Conservation (phyloP, 1,140 invertebrate species). For the Drosophila burlai region DNA sequence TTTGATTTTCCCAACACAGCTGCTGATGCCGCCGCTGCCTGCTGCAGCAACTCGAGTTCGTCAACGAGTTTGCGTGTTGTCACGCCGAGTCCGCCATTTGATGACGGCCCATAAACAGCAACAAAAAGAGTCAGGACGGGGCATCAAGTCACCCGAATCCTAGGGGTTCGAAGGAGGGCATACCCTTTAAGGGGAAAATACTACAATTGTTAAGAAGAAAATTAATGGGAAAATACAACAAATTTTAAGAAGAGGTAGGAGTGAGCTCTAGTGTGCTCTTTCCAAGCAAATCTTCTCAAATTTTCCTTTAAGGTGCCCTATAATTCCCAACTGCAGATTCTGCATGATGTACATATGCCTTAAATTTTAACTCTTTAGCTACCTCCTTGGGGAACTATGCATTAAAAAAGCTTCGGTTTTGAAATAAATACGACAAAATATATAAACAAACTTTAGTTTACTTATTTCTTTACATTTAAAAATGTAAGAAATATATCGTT, state of each 20-base stretch:
- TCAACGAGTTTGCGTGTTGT: conserved; percentile 44
- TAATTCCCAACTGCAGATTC: no score
- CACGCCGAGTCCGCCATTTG: conserved; percentile 32
- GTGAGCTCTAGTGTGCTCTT: no score
- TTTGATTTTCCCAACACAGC: conserved; percentile 15
- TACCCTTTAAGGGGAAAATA: background rate
- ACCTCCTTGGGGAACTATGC: no score
- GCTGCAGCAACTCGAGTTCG: conserved; percentile 3
- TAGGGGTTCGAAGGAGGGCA: background rate
- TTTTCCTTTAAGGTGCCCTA: no score
- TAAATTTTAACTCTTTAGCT: no score
- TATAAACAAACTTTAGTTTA: no score
- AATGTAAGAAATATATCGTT: no score
- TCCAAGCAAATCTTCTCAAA: no score
- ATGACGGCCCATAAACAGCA: conserved; percentile 38
- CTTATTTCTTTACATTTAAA: no score
- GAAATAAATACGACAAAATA: no score
- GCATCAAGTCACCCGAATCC: background rate
- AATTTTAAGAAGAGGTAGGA: background rate
- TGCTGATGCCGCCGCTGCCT: conserved; percentile 2
- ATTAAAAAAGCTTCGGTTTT: no score
- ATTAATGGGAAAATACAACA: background rate
- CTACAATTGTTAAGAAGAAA: background rate
- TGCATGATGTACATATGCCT: no score
- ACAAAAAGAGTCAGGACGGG: conserved; percentile 1